Percentiles rank a stretch among this genome's conserved stretches.
phyloP scores from a whole-genome alignment of 2,113 vertebrate genomes.

The Colius striatus region DNA sequence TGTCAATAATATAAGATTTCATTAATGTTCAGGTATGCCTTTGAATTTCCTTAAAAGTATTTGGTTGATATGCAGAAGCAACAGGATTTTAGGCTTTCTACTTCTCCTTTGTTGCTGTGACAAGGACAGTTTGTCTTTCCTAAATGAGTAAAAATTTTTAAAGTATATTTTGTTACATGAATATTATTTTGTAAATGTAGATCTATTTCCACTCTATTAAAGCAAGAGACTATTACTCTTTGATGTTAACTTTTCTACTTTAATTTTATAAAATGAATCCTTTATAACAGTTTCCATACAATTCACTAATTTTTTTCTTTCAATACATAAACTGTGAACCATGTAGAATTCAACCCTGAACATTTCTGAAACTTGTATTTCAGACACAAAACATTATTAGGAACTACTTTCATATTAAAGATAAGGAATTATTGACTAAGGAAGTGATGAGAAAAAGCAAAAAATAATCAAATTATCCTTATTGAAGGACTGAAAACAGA shows the following conservation, averaged over 20 bases:
- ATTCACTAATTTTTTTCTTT: background rate
- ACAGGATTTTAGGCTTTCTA: slow-evolving; percentile 24
- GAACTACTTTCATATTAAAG: slow-evolving; percentile 19
- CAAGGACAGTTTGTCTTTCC: background rate
- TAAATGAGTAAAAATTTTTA: slow-evolving; percentile 13
- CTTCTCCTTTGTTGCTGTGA: background rate
- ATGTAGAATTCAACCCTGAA: background rate
- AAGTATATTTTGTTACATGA: background rate
- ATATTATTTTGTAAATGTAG: background rate
- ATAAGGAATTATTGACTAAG: slow-evolving; percentile 41
- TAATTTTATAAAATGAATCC: background rate
- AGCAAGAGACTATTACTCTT: background rate
- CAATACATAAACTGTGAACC: background rate
- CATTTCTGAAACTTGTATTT: background rate
- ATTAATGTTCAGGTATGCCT: background rate
- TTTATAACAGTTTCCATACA: background rate
- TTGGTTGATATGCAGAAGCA: background rate
- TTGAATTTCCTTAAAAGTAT: background rate
- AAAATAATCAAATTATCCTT: slow-evolving; percentile 16
- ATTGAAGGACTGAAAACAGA: background rate
- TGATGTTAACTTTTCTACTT: background rate
- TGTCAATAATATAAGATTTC: slow-evolving; percentile 8
- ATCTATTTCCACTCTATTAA: background rate
- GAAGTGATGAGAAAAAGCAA: background rate
- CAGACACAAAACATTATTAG: background rate